A percentile compares a stretch with the other conserved stretches of the same genome.
phyloP scores from a whole-genome alignment of 1,140 invertebrate species.

The silkworm (Bombyx mori) region DNA sequence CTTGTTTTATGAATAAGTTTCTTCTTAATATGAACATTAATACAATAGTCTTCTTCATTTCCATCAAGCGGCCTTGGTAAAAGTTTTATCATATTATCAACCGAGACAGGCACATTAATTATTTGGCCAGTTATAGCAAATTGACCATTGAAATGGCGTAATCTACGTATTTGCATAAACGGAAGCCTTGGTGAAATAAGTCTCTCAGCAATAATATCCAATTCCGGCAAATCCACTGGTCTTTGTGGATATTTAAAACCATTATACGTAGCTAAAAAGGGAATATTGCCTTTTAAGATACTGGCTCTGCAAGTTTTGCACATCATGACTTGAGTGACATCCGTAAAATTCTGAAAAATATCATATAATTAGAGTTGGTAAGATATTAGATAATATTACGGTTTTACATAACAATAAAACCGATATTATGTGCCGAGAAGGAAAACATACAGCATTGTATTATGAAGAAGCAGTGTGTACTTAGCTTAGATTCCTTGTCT shows the following conservation, averaged over 20 bases:
- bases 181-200: conserved; percentile 18
- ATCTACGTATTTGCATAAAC: conserved; percentile 19
- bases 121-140: conserved; percentile 16
- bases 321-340: conserved; percentile 10
- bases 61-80: conserved; percentile 14
- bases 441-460: too few species aligned
- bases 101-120: conserved; percentile 19
- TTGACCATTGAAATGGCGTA: conserved; percentile 14
- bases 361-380: conserved; percentile 7
- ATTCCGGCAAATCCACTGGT: conserved; percentile 16
- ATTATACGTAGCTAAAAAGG: conserved; percentile 15
- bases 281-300: conserved; percentile 16
- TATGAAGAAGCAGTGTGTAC: too few species aligned
- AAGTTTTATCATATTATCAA: conserved; percentile 17
- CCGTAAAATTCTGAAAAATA: conserved; percentile 18
- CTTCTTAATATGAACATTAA: conserved; percentile 18
- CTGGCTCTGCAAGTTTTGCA: conserved; percentile 19
- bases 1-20: conserved; percentile 16
- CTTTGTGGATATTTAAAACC: conserved; percentile 19
- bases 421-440: too few species aligned
- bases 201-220: conserved; percentile 16
- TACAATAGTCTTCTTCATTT: conserved; percentile 12
- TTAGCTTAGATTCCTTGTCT: too few species aligned
- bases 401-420: too few species aligned
- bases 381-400: not conserved